These are phyloP conservation scores for Staurois parvus DNA, from an alignment of 2,797 vertebrate genomes.

Conservation along the genomic window DNA sequence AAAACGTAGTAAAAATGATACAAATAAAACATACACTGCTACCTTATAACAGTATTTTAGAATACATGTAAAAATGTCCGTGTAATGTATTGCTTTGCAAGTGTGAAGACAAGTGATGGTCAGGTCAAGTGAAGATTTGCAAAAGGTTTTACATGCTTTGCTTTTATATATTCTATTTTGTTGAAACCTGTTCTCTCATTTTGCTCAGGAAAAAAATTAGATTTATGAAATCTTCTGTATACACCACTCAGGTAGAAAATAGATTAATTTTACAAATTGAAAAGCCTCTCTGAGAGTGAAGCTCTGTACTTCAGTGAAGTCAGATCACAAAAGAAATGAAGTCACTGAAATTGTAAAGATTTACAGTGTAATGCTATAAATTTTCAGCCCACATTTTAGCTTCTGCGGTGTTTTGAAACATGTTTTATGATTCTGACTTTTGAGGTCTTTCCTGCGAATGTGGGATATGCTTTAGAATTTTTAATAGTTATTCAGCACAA, in stretches of 20 bases:
- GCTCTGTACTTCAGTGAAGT: background rate
- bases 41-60: no score
- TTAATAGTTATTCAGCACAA: background rate
- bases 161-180: conserved; percentile 4
- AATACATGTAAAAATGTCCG: no score
- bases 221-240: conserved; percentile 32
- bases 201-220: background rate
- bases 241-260: conserved; percentile 9
- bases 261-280: conserved; percentile 31
- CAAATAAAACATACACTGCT: no score
- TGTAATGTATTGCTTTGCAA: no score
- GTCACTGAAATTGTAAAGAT: conserved; percentile 20
- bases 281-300: conserved; percentile 12
- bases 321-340: conserved; percentile 20
- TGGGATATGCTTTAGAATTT: background rate
- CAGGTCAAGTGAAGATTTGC: background rate
- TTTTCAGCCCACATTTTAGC: background rate
- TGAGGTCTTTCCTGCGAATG: background rate
- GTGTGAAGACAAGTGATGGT: no score
- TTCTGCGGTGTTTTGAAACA: conserved; percentile 17
- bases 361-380: conserved; percentile 8
- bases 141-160: background rate
- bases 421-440: conserved; percentile 31
- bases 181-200: background rate
- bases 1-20: no score